These are phyloP conservation scores for Ylistrum balloti DNA, from an alignment of 1,140 invertebrate genomes.

Conservation along the genomic window DNA sequence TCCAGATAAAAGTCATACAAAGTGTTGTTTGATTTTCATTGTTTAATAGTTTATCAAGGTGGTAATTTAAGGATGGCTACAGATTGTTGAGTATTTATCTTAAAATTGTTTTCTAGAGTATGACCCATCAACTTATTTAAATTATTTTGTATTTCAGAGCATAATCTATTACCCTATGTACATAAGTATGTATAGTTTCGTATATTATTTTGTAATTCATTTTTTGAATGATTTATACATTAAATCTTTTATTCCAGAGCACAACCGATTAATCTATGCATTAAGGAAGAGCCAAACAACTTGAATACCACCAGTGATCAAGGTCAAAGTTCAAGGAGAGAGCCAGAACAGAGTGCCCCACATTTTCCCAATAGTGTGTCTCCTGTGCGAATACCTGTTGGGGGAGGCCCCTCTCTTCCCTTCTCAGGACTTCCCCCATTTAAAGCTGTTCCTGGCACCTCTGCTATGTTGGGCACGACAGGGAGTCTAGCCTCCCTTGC, in stretches of 20 bases:
- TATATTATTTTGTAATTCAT: no score
- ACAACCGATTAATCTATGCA: conserved; percentile 22
- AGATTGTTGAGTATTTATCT: no score
- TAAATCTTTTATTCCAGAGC: not conserved
- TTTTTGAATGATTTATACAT: no score
- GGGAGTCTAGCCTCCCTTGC: not conserved
- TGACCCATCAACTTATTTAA: no score
- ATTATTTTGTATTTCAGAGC: no score
- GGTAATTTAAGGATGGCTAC: no score
- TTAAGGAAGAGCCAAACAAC: not conserved
- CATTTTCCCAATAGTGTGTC: not conserved
- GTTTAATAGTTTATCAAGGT: no score
- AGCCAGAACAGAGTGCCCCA: not conserved
- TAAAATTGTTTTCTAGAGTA: no score
- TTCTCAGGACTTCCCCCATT: conserved; percentile 4
- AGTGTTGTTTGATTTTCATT: no score
- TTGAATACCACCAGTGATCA: not conserved
- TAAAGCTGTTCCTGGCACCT: conserved; percentile 1
- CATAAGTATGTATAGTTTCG: no score
- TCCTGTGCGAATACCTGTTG: not conserved
- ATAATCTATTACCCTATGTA: no score
- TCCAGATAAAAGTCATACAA: no score
- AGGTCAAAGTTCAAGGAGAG: not conserved
- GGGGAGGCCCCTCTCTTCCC: not conserved
- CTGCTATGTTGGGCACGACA: not conserved